Evolutionary conservation across 1,140 invertebrate species (phyloP), one percentile per base, ranked within the genome.

Genomic region (Caerostris darwini): DNA sequence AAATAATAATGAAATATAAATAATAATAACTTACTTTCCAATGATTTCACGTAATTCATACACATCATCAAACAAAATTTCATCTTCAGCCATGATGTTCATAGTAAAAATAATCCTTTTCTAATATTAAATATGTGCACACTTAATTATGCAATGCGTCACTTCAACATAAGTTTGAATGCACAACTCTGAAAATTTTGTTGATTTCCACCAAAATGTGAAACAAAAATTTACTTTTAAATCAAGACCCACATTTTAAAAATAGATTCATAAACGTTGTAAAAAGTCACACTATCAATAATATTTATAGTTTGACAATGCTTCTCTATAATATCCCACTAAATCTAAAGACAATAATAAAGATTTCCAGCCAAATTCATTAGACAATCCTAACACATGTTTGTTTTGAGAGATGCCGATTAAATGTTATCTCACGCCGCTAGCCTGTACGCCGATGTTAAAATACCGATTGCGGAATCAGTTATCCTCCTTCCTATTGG

Each of bases 11-110:
- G 50, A 34, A 34, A 71, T 19, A 71, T 83, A 88, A 61, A 88
- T 54, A 61, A 14, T 64, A 19, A 10, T 64, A 96, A 98, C 98
- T 98, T 97, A 99, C 98, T 98, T 99, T 97, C 98, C 98, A 97
- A 99, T 99, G 96, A 99, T 97, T 97, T 99, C 98, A 96, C 98
- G 98, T 94, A 99, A 97, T 96, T 99, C 98, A 97, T 99, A 99
- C 96, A 99, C 98, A 96, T 99, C 98, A 97, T 99, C 98, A 96
- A 99, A 99, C 94, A 99, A 97, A 95, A 99, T 98, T 96, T 99
- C 98, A 97, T 99, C 98, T 95, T 99, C 98, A 96, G 98, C 98
- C 98, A 98, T 98, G 57, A 88, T 89, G 17, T 86, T 87, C 53
- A 77, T 58, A 56, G 12, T 88, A 34, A 19, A 61, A 10, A 64